Conservation (phyloP, 2,113 vertebrate genomes). For the Lathamus discolor region DNA sequence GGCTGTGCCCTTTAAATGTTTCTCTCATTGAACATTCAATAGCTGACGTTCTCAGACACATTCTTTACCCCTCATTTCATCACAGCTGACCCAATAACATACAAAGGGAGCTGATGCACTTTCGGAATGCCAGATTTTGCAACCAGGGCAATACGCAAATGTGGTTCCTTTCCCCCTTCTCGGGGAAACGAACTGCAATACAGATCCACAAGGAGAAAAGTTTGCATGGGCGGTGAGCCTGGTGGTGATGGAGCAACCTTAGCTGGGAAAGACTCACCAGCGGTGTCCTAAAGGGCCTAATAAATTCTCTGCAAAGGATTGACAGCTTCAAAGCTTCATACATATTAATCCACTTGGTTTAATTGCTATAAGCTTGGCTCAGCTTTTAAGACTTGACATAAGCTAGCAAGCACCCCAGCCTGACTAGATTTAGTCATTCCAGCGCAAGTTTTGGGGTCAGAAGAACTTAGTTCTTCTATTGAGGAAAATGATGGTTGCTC, state of each 20-base stretch:
- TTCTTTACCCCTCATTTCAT: neutral
- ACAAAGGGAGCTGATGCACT: neutral
- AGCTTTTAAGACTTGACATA: neutral
- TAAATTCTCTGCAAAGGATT: neutral
- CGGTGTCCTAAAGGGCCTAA: neutral
- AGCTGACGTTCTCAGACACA: neutral
- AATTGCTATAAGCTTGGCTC: neutral
- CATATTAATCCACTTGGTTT: neutral
- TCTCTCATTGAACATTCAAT: neutral
- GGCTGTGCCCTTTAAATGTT: neutral
- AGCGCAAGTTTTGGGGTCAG: neutral
- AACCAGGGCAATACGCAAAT: neutral
- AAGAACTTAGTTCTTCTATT: neutral
- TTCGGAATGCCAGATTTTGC: neutral
- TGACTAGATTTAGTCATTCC: neutral
- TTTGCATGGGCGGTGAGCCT: neutral
- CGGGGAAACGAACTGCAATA: neutral
- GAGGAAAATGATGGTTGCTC: neutral
- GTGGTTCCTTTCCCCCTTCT: neutral
- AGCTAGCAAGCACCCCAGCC: neutral
- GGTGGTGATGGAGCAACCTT: neutral
- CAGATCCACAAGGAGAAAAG: neutral
- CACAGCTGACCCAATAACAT: neutral
- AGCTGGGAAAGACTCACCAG: fast-evolving
- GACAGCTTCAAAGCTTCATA: neutral